A percentile compares a stretch with the other conserved stretches of the same genome.
Conservation (phyloP, 2,113 vertebrate species). For the Odontophorus gujanensis region DNA sequence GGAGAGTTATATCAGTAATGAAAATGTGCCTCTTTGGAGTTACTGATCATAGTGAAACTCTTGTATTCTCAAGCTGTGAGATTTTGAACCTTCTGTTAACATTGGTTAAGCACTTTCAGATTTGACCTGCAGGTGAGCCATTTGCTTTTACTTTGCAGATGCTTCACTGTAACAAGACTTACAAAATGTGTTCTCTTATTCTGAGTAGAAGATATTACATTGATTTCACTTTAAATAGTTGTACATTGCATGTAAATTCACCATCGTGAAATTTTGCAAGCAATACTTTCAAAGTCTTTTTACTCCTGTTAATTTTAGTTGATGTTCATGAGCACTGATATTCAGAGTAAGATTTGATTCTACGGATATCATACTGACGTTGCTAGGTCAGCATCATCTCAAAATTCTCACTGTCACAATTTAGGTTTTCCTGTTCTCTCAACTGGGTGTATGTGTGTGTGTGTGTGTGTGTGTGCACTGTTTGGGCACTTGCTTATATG, state of each 20-base stretch:
- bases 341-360: not conserved
- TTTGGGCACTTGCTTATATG: not conserved
- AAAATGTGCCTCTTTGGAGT: not conserved
- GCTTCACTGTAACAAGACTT: not conserved
- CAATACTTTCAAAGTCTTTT: not conserved
- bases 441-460: not conserved
- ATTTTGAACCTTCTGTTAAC: not conserved
- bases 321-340: not conserved
- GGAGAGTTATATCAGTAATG: not conserved
- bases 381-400: not conserved
- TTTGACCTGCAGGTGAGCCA: not conserved
- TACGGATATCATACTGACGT: not conserved
- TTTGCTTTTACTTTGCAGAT: not conserved
- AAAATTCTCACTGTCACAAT: not conserved
- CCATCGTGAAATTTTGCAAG: not conserved
- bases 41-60: not conserved
- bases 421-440: not conserved
- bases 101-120: not conserved
- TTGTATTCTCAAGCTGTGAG: not conserved
- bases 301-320: not conserved
- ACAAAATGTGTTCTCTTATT: not conserved
- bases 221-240: not conserved
- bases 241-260: not conserved
- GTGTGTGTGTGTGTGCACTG: rapidly evolving
- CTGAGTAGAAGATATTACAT: not conserved